Evolutionary conservation across 2,113 vertebrate genomes (phyloP).

Genomic region (Passer montanus): DNA sequence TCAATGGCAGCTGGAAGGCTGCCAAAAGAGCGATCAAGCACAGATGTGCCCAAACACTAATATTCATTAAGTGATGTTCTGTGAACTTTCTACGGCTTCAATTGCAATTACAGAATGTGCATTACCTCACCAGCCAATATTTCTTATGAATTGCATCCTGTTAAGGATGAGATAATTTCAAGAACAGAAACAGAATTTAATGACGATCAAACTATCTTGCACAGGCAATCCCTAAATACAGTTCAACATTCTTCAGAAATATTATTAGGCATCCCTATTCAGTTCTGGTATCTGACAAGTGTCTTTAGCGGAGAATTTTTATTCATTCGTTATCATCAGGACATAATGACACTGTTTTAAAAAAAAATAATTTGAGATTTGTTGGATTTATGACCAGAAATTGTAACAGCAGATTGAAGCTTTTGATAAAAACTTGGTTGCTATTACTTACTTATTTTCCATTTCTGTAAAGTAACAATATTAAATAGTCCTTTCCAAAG

Average conservation of each 20-base stretch:
- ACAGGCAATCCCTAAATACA: not conserved
- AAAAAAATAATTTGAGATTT: not conserved
- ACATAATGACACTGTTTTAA: not conserved
- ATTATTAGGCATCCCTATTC: not conserved
- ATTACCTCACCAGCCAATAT: constrained; percentile 29
- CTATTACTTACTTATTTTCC: not conserved
- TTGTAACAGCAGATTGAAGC: not conserved
- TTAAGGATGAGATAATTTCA: constrained; percentile 34
- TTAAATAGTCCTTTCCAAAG: not conserved
- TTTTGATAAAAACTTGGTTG: not conserved
- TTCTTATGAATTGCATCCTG: constrained; percentile 37
- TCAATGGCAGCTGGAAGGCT: not conserved
- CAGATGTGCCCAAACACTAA: constrained; percentile 6
- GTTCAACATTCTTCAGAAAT: not conserved
- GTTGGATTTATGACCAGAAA: not conserved
- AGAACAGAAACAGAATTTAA: not conserved
- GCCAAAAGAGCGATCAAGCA: not conserved
- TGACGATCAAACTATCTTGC: not conserved
- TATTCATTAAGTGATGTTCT: constrained; percentile 9
- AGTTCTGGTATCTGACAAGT: not conserved
- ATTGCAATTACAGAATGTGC: not conserved
- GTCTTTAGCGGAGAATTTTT: not conserved
- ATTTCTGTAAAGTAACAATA: not conserved
- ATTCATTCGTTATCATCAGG: not conserved
- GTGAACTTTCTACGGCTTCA: constrained; percentile 26